These are phyloP conservation scores for Cliona cf. orientalis DNA, from an alignment of 37 sponge, comb jelly and placozoan species.

Conservation along the genomic window DNA sequence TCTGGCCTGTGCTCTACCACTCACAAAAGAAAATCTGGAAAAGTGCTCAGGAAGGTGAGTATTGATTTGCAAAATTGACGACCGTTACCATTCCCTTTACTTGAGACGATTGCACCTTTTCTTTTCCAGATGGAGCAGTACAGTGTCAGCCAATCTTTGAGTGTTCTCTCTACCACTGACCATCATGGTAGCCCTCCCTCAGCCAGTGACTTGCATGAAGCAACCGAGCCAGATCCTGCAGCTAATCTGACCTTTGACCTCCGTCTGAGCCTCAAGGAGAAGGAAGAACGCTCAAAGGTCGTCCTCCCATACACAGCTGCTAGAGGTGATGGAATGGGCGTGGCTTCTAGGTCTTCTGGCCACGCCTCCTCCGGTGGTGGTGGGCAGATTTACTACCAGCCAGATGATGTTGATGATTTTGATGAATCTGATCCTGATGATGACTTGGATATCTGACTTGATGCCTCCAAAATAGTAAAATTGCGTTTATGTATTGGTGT, in stretches of 20 bases:
- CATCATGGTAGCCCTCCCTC: neutral
- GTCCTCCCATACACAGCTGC: conserved; percentile 63
- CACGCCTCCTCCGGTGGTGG: neutral
- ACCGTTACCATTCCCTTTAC: neutral
- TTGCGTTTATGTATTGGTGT: neutral
- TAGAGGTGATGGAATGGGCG: neutral
- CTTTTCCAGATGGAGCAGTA: conserved; percentile 3
- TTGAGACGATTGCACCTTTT: neutral
- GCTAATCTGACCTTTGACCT: conserved; percentile 87
- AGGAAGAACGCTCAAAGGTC: conserved; percentile 59
- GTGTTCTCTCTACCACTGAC: neutral
- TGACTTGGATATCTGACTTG: conserved; percentile 74
- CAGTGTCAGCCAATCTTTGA: neutral
- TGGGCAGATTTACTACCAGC: conserved; percentile 69
- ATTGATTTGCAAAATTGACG: neutral
- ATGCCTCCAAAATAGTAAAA: neutral
- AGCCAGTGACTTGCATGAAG: neutral
- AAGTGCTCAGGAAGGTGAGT: conserved; percentile 52
- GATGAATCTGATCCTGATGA: conserved; percentile 91
- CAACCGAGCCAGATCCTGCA: conserved; percentile 60
- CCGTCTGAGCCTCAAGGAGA: conserved; percentile 59
- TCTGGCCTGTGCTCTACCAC: conserved; percentile 3
- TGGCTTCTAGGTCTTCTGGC: neutral
- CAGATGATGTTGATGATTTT: conserved; percentile 81
- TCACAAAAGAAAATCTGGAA: conserved; percentile 64